These are phyloP conservation scores for Dasysyrphus albostriatus DNA, from an alignment of 2,888 invertebrate species.

Conservation along the genomic window DNA sequence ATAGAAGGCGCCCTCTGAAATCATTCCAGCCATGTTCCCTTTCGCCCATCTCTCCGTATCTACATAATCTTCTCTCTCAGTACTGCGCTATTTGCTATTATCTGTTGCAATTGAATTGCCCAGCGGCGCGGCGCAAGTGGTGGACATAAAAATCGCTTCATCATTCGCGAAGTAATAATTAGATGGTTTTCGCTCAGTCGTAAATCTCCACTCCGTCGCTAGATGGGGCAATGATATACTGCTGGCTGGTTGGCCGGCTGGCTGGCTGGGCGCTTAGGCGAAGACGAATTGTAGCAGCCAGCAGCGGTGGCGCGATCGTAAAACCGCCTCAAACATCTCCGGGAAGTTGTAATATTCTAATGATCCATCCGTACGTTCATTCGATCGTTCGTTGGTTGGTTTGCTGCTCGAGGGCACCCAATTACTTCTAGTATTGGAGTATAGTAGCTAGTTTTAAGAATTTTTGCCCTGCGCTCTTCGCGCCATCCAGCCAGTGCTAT, in stretches of 20 bases:
- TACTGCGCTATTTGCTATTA: background rate
- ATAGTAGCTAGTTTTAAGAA: constrained; percentile 22
- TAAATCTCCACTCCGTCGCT: constrained; percentile 59
- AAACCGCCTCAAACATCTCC: constrained; percentile 68
- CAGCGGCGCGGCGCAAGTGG: constrained; percentile 51
- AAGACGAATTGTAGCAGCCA: constrained; percentile 62
- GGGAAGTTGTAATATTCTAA: constrained; percentile 73
- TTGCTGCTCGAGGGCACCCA: constrained; percentile 51
- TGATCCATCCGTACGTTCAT: constrained; percentile 56
- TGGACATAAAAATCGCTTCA: constrained; percentile 75
- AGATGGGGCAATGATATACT: constrained; percentile 56
- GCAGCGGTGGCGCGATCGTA: constrained; percentile 60
- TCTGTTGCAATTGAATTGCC: constrained; percentile 65
- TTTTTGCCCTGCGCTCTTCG: constrained; percentile 11
- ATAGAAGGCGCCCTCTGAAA: constrained; percentile 66
- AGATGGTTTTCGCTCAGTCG: constrained; percentile 71
- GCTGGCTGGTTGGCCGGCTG: constrained; percentile 5
- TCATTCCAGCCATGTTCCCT: constrained; percentile 13
- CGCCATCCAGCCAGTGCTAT: background rate
- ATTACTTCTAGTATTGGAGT: constrained; percentile 48
- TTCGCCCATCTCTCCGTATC: background rate
- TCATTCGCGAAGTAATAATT: constrained; percentile 73
- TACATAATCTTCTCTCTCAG: background rate
- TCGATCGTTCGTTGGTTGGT: constrained; percentile 19
- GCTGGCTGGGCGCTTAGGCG: constrained; percentile 42